A percentile compares a stretch with the other conserved stretches of the same genome.
Evolutionary conservation across 2,888 invertebrate genomes (phyloP).

Genomic region (Nebria salina): DNA sequence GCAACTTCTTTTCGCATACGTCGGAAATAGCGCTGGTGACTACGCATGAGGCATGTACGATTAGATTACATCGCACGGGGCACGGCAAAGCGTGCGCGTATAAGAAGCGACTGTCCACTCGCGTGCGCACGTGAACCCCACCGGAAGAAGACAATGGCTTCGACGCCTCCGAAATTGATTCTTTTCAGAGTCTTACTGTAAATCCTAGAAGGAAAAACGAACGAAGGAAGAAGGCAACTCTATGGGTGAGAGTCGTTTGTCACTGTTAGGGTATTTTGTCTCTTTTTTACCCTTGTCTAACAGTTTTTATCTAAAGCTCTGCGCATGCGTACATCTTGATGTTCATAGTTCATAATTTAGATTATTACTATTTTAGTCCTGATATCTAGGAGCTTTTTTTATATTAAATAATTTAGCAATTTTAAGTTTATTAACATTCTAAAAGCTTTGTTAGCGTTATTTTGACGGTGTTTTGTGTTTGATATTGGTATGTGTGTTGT

Average conservation of each 20-base stretch:
- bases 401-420: too few relatives aligned
- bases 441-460: too few relatives aligned
- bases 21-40: background rate
- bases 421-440: too few relatives aligned
- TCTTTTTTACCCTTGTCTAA: slow-evolving; percentile 47
- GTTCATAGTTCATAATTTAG: too few relatives aligned
- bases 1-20: background rate
- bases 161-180: slow-evolving; percentile 54
- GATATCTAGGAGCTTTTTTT: too few relatives aligned
- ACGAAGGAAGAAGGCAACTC: slow-evolving; percentile 49
- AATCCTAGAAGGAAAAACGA: slow-evolving; percentile 51
- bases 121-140: slow-evolving; percentile 31
- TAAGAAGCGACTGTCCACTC: background rate
- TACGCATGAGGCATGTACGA: slow-evolving; percentile 36
- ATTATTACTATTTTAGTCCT: too few relatives aligned
- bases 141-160: slow-evolving; percentile 50
- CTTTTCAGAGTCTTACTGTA: slow-evolving; percentile 53
- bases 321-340: background rate
- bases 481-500: background rate
- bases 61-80: background rate
- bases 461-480: background rate
- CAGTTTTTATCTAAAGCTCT: background rate
- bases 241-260: slow-evolving; percentile 52
- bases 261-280: slow-evolving; percentile 53
- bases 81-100: background rate